Percentiles rank a stretch among this genome's conserved stretches.
Conservation (phyloP, 2,888 invertebrate species). For the Pyrochroa serraticornis region DNA sequence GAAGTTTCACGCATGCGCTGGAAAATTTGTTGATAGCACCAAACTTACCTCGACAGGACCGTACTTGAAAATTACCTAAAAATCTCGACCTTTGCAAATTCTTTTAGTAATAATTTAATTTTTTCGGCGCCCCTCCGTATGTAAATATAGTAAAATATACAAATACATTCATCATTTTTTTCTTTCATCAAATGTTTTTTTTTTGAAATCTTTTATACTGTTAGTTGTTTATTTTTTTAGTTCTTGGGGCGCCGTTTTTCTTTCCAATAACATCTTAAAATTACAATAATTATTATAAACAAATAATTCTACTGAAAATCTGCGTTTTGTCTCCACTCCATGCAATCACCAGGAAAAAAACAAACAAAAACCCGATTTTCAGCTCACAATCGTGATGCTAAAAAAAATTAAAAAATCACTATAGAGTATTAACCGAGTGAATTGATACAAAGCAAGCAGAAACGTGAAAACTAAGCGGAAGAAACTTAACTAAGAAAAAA, state of each 20-base stretch:
- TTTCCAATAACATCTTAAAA: constrained; percentile 24
- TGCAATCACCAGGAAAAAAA: not conserved
- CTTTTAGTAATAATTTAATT: constrained; percentile 21
- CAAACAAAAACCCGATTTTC: constrained; percentile 20
- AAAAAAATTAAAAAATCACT: constrained; percentile 16
- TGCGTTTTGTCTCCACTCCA: constrained; percentile 5
- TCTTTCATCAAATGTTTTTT: constrained; percentile 9
- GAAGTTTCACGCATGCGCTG: not conserved
- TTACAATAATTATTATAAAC: constrained; percentile 9
- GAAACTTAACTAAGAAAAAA: constrained; percentile 11
- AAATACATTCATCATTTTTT: constrained; percentile 33
- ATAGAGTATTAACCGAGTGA: constrained; percentile 17
- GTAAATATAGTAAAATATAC: constrained; percentile 45
- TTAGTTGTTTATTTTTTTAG: constrained; percentile 14
- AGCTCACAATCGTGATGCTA: constrained; percentile 18
- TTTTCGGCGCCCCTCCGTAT: constrained; percentile 39
- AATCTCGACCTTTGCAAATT: not conserved
- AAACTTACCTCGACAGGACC: not conserved
- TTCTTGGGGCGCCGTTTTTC: constrained; percentile 19
- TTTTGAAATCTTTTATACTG: constrained; percentile 18
- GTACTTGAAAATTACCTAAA: not conserved
- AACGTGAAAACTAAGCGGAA: not conserved
- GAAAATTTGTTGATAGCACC: not conserved
- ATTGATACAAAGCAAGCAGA: constrained; percentile 19
- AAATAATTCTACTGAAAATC: constrained; percentile 25